Base-by-base conservation (phyloP, 2,113 vertebrate genomes). In the Alaudala cheleensis region DNA sequence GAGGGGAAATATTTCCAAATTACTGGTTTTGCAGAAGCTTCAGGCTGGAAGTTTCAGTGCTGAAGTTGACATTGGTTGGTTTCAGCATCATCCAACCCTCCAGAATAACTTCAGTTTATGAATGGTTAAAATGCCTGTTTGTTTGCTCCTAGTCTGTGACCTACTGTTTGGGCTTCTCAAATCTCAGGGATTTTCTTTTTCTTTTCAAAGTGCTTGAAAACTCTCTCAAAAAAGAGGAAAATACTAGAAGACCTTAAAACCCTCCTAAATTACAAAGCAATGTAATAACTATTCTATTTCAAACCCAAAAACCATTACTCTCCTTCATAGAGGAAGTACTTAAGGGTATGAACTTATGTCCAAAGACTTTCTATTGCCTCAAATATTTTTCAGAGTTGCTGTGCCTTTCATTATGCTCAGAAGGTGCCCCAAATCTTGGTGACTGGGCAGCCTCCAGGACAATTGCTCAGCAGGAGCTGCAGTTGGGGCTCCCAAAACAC, bases 301-400 rank as follows among this genome's bases (percentile, higher is more conserved):
- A 53, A 33, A 24, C 6, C 20, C 17, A 9, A 45, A 51, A 39
- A 9, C 12, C 17, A 23, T 8, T 53, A 9, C 11, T 70, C 6
- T 44, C 12, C 29, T 42, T 56, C 33, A 29, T 0, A 26, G 53
- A 50, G 25, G 8, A 37, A 4, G 4, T n/a, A 3, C 22, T 42
- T 50, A 47, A 77, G 12, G 22, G 11, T 0, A 0, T 60, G 8
- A 24, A 3, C 14, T 37, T 17, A 54, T 72, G 8, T 15, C 14
- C 15, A 47, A 24, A 19, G 51, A 33, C 3, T 17, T 28, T 34
- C 24, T 70, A 0, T 40, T 45, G 28, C 47, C 74, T 57, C n/a
- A 6, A 8, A 24, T 31, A 11, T 40, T 71, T 70, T 50, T 60
- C 54, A 29, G 49, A 37, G 11, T 22, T 61, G 31, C 24, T 53